These are phyloP conservation scores for Strigamia crassipes DNA, from an alignment of 2,888 invertebrate genomes.

Conservation along the genomic window DNA sequence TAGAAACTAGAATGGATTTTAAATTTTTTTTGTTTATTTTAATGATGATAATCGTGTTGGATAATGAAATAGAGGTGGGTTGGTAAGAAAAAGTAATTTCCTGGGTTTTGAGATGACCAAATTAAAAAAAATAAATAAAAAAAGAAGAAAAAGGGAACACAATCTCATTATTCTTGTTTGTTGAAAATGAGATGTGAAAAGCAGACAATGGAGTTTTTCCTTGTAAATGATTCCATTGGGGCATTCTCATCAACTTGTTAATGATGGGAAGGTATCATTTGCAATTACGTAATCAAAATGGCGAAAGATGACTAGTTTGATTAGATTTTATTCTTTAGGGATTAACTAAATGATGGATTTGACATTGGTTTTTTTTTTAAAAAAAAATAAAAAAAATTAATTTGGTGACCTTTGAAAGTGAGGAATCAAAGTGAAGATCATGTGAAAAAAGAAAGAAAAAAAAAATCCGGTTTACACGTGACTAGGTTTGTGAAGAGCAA, in stretches of 20 bases:
- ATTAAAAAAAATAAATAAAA: too few relatives aligned
- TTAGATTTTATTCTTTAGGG: background rate
- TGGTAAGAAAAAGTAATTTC: constrained; percentile 15
- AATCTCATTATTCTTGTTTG: background rate
- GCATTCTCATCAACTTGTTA: constrained; percentile 7
- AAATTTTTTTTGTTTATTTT: too few relatives aligned
- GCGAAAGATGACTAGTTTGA: background rate
- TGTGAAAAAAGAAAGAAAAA: background rate
- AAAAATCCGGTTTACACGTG: background rate
- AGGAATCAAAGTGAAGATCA: background rate
- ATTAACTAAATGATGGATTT: background rate
- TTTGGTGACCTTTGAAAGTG: background rate
- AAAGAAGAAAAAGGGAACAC: background rate
- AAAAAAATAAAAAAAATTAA: background rate
- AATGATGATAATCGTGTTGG: background rate
- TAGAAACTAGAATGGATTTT: background rate
- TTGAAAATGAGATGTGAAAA: constrained; percentile 15
- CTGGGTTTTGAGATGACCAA: background rate
- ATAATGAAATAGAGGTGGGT: background rate
- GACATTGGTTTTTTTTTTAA: constrained; percentile 4
- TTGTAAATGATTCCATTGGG: constrained; percentile 19
- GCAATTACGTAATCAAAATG: background rate
- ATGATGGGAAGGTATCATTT: background rate
- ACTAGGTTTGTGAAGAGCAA: too few relatives aligned
- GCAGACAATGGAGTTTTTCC: constrained; percentile 23